Evolutionary conservation across 2,888 invertebrate species (phyloP).

Genomic region (Heliconius erato): DNA sequence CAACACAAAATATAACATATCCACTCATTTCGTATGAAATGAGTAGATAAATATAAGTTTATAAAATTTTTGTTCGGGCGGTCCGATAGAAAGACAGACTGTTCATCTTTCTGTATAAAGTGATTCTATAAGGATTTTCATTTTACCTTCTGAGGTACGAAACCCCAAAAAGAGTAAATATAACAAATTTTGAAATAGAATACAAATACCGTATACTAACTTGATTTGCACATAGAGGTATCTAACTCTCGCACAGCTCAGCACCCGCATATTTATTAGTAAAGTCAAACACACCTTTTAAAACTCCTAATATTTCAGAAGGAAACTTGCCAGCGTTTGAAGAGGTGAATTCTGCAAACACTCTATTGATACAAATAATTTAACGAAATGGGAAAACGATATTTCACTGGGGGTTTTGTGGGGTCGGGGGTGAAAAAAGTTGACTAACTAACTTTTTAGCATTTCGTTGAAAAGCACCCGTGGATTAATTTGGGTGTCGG

Average conservation of each 20-base stretch:
- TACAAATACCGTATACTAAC: not conserved
- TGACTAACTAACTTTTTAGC: slow-evolving; percentile 80
- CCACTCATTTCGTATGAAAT: no score
- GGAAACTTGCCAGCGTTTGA: slow-evolving; percentile 71
- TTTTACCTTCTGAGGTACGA: no score
- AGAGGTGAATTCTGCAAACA: slow-evolving; percentile 75
- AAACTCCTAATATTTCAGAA: slow-evolving; percentile 71
- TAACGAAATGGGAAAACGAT: slow-evolving; percentile 69
- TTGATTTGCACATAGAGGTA: slow-evolving; percentile 36
- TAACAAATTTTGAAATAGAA: slow-evolving; percentile 6
- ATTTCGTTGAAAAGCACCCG: slow-evolving; percentile 77
- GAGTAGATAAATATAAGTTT: no score
- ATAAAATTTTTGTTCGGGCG: no score
- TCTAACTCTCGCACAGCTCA: slow-evolving; percentile 57
- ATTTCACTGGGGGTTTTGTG: slow-evolving; percentile 74
- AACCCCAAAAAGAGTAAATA: slow-evolving; percentile 2
- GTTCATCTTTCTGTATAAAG: no score
- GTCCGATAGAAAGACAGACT: no score
- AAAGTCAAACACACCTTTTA: slow-evolving; percentile 83
- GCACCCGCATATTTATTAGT: slow-evolving; percentile 78
- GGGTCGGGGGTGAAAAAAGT: slow-evolving; percentile 68
- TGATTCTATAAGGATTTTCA: no score
- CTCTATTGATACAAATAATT: slow-evolving; percentile 84
- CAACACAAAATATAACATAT: no score
- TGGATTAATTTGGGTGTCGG: slow-evolving; percentile 80